Evolutionary conservation across 2,113 vertebrate genomes (phyloP).

Genomic region (Anolis carolinensis): DNA sequence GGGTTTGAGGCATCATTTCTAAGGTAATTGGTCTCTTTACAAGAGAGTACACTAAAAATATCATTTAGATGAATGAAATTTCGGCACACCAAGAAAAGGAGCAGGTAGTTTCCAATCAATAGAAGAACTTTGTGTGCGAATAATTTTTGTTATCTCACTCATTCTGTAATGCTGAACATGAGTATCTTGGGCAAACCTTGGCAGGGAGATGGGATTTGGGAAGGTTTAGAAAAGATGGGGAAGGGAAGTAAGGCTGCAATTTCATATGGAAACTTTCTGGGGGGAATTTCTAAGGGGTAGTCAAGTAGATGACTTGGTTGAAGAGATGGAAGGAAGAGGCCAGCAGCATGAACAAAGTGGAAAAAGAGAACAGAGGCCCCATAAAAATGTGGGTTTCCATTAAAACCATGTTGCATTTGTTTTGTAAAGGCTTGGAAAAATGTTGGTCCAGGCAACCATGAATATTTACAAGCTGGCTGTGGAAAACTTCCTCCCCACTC

Average conservation of each 20-base stretch:
- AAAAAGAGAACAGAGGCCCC: too few relatives aligned
- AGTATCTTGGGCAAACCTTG: not conserved
- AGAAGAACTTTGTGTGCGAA: too few relatives aligned
- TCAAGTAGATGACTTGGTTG: not conserved
- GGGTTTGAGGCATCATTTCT: constrained; percentile 85
- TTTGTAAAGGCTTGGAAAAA: constrained; percentile 81
- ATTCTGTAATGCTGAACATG: too few relatives aligned
- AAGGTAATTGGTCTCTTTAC: constrained; percentile 73
- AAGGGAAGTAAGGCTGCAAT: not conserved
- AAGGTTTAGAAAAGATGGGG: not conserved
- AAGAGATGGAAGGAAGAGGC: not conserved
- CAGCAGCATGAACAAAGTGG: too few relatives aligned
- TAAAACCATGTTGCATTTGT: constrained; percentile 21
- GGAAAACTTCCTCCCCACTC: constrained; percentile 88
- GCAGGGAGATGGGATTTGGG: not conserved
- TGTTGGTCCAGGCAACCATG: constrained; percentile 89
- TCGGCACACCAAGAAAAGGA: too few relatives aligned
- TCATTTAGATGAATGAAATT: too few relatives aligned
- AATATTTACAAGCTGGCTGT: constrained; percentile 85
- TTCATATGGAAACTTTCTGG: not conserved
- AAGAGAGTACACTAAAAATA: not conserved
- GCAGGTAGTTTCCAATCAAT: too few relatives aligned
- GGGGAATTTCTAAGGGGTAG: not conserved
- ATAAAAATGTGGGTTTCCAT: not conserved
- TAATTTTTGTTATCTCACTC: too few relatives aligned